A percentile compares a stretch with the other conserved stretches of the same genome.
These are phyloP conservation scores for Neodiprion pinetum DNA, from an alignment of 1,140 invertebrate species.

Conservation along the genomic window DNA sequence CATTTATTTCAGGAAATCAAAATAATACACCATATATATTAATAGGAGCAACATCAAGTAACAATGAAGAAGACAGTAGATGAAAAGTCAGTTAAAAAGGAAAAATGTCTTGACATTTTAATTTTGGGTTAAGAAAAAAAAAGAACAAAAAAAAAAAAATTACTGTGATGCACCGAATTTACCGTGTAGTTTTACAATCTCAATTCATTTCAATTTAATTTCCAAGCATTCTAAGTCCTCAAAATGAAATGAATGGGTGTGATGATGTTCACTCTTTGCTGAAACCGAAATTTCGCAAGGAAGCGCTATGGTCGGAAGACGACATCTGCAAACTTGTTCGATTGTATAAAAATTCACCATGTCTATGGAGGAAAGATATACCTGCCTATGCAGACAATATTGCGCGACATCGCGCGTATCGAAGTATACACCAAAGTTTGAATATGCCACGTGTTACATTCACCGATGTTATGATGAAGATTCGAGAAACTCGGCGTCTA, in stretches of 20 bases:
- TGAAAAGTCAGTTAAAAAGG: too few relatives aligned
- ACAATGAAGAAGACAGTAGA: too few relatives aligned
- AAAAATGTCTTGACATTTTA: too few relatives aligned
- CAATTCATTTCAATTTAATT: not conserved
- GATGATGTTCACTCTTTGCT: not conserved
- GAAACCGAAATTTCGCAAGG: not conserved
- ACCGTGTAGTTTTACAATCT: not conserved
- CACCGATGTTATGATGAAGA: conserved; percentile 37
- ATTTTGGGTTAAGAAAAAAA: not conserved
- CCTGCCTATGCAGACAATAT: conserved; percentile 31
- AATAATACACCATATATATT: too few relatives aligned
- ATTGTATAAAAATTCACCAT: conserved; percentile 30
- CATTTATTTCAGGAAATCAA: too few relatives aligned
- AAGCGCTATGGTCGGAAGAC: conserved; percentile 33
- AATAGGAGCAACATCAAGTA: too few relatives aligned
- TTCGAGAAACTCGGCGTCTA: conserved; percentile 32
- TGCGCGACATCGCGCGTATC: conserved; percentile 34
- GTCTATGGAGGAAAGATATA: conserved; percentile 39
- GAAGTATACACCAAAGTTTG: conserved; percentile 30
- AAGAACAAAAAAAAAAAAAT: not conserved
- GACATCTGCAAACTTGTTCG: conserved; percentile 31
- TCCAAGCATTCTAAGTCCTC: not conserved
- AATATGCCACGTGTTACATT: conserved; percentile 20
- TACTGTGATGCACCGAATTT: not conserved
- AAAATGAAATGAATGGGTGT: conserved; percentile 4